Evolutionary conservation across 2,113 vertebrate genomes (phyloP).

Genomic region (Formicarius rufipectus): DNA sequence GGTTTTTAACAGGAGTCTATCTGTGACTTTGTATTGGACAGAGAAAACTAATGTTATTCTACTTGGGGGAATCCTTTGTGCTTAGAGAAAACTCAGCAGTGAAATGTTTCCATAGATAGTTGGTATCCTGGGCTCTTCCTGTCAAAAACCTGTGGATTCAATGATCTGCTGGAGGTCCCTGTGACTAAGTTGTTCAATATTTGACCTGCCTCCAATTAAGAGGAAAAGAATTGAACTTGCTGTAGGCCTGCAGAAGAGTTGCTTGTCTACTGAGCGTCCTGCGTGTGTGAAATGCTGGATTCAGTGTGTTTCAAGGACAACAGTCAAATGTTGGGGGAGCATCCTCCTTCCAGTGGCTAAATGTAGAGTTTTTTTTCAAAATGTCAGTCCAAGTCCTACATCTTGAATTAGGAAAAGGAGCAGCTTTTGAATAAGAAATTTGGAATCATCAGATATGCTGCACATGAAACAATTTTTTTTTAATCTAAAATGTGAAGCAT

Average conservation of each 20-base stretch:
- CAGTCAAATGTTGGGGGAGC: neutral
- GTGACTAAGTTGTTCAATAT: neutral
- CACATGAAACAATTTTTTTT: neutral
- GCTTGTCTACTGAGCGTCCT: neutral
- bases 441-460: neutral
- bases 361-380: neutral
- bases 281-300: neutral
- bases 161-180: neutral
- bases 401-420: neutral
- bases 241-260: neutral
- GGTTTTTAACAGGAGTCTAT: neutral
- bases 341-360: neutral
- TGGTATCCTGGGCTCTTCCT: neutral
- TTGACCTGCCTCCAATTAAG: neutral
- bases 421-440: neutral
- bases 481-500: neutral
- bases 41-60: neutral
- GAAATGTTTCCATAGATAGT: neutral
- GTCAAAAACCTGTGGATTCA: neutral
- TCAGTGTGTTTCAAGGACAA: neutral
- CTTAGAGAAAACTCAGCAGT: neutral
- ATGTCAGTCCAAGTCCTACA: neutral
- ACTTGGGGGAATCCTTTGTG: neutral
- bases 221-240: neutral
- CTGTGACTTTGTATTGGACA: neutral